These are phyloP conservation scores for Physeter macrocephalus DNA, from an alignment of 2,113 vertebrate species.

Conservation along the genomic window DNA sequence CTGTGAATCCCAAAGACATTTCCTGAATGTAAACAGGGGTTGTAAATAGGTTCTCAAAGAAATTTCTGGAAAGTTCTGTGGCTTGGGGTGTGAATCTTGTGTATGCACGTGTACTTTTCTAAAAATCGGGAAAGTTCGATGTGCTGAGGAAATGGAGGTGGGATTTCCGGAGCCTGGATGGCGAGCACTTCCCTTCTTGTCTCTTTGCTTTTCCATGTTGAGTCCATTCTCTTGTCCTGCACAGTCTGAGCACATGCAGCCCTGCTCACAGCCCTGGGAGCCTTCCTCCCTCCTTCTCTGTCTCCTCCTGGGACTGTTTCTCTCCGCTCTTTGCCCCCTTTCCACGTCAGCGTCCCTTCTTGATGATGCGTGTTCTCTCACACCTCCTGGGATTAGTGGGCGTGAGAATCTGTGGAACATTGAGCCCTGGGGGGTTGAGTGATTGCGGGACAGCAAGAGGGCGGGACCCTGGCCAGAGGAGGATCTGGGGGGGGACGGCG, in stretches of 20 bases:
- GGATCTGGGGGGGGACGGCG: rapidly evolving
- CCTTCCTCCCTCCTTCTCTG: background rate
- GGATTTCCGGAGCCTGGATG: no score
- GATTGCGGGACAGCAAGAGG: background rate
- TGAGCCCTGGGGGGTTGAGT: no score
- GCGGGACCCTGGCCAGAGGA: background rate
- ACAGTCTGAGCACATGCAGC: rapidly evolving
- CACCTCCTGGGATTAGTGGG: background rate
- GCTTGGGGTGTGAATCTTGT: background rate
- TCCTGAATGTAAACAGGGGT: background rate
- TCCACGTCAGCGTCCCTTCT: background rate
- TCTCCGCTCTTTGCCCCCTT: background rate
- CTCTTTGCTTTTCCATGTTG: background rate
- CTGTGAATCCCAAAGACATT: background rate
- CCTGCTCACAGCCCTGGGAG: background rate
- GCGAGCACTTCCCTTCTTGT: background rate
- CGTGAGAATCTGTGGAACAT: background rate
- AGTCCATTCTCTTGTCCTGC: background rate
- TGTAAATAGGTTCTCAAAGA: background rate
- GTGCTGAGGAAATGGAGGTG: background rate
- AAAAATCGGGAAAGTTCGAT: background rate
- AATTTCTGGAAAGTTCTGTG: background rate
- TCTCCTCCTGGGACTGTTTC: no score
- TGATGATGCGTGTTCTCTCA: background rate
- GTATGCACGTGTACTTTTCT: no score